phyloP scores from a whole-genome alignment of 2,797 vertebrate genomes.

The Myotis findleyi region DNA sequence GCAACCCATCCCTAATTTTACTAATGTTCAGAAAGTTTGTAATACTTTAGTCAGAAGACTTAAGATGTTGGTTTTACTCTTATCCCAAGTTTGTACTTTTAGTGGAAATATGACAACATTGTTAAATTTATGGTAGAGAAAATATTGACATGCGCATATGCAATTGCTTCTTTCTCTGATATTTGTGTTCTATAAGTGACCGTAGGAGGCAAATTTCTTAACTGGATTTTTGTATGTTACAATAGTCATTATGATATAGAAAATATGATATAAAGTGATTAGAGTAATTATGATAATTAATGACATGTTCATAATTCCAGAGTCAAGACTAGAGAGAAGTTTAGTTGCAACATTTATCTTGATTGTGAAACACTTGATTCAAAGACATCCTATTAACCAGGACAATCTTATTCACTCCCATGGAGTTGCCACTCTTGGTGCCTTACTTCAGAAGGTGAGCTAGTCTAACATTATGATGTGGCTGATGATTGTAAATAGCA shows the following conservation, averaged over 20 bases:
- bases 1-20: not conserved
- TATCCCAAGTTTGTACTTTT: constrained; percentile 3
- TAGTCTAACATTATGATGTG: not conserved
- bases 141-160: not conserved
- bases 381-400: constrained; percentile 96
- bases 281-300: constrained; percentile 50
- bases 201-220: constrained; percentile 38
- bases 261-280: constrained; percentile 12
- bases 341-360: constrained; percentile 95
- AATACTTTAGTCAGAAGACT: constrained; percentile 7
- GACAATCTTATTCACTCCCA: constrained; percentile 95
- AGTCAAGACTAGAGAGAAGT: constrained; percentile 97
- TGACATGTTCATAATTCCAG: constrained; percentile 85
- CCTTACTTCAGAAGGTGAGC: constrained; percentile 95
- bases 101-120: not conserved
- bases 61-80: constrained; percentile 29
- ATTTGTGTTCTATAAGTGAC: not conserved
- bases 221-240: constrained; percentile 1
- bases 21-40: constrained; percentile 40
- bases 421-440: constrained; percentile 92
- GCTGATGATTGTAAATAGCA: constrained; percentile 36
- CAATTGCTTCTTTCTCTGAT: constrained; percentile 49
- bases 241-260: constrained; percentile 21
- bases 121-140: constrained; percentile 57
- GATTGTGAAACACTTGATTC: constrained; percentile 96